phyloP scores from a whole-genome alignment of 1,140 invertebrate species.

The Aphaenogaster rudis region DNA sequence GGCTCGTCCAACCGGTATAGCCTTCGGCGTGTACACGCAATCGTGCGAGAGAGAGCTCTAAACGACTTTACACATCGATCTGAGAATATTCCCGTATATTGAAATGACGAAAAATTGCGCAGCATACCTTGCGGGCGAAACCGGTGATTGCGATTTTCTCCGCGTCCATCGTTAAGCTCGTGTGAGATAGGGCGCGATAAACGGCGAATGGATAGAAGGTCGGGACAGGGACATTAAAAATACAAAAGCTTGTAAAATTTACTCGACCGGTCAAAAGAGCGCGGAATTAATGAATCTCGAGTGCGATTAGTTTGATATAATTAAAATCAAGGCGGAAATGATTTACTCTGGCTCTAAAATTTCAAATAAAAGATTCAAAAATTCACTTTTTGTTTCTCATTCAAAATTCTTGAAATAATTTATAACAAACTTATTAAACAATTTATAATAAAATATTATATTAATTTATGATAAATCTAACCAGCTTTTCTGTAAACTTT shows the following conservation, averaged over 20 bases:
- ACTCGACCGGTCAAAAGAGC: constrained; percentile 66
- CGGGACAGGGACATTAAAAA: constrained; percentile 60
- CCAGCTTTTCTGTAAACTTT: background rate
- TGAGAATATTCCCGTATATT: constrained; percentile 66
- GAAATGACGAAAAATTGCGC: constrained; percentile 68
- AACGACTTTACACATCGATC: constrained; percentile 68
- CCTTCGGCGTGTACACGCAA: constrained; percentile 34
- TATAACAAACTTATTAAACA: background rate
- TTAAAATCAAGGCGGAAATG: constrained; percentile 23
- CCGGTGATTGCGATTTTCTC: constrained; percentile 54
- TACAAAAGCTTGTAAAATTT: constrained; percentile 68
- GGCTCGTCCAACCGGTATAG: constrained; percentile 12
- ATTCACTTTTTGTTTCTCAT: background rate
- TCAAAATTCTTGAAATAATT: background rate
- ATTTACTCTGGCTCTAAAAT: constrained; percentile 26
- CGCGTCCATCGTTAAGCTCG: constrained; percentile 56
- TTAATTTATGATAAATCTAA: background rate
- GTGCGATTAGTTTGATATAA: constrained; percentile 40
- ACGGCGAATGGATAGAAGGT: constrained; percentile 47
- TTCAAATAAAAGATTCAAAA: background rate
- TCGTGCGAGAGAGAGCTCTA: constrained; percentile 31
- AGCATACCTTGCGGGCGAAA: constrained; percentile 32
- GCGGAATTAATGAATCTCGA: constrained; percentile 59
- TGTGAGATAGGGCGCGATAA: constrained; percentile 61
- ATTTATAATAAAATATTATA: constrained; percentile 9